Evolutionary conservation across 2,797 vertebrate genomes (phyloP), one percentile per base, ranked within the genome.

Genomic region (Etheostoma perlongum): DNA sequence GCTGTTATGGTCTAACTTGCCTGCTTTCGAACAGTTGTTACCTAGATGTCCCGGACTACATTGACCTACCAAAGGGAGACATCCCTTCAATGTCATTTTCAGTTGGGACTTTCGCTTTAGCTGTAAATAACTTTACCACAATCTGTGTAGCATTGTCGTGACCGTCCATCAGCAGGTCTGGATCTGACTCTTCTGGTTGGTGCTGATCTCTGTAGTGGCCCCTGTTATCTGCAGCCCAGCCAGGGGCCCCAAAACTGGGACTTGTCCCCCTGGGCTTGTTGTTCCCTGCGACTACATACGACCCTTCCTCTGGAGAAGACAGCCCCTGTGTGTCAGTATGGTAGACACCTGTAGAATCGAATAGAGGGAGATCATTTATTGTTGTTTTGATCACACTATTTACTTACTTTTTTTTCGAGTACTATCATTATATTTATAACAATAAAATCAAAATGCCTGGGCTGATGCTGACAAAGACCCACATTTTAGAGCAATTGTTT

Each of bases 111-210:
- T 23, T 18, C 25, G 12, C 46, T 23, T 42, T 44, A 1, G 5
- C 27, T 36, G 33, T 23, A 40, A 49, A 54, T 27, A 57, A 66
- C 19, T 69, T 40, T 87, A 95, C 92, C 83, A 94, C 78, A 23
- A 91, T 89, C 72, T 92, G 91, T 70, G 91, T 89, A 2, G 88
- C 85, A 30, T 91, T 93, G 59, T 79, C 67, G 2, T 91, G 91
- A 16, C 83, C 82, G 13, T 93, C 91, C 73, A 87, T 87, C 76
- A 94, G 81, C 75, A 93, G 67, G 54, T 93, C 89, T 7, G 85
- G 67, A 21, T 92, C 81, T 0, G 67, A 72, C 51, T 90, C 90
- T 2, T 91, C 87, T 18, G 82, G 79, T 42, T 68, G 83, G 55
- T 90, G 81, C 47, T 87, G 89, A 66, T 92, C 83, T 66, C 88